phyloP scores from a whole-genome alignment of 2,888 invertebrate species.

The Dorcus parallelipipedus region DNA sequence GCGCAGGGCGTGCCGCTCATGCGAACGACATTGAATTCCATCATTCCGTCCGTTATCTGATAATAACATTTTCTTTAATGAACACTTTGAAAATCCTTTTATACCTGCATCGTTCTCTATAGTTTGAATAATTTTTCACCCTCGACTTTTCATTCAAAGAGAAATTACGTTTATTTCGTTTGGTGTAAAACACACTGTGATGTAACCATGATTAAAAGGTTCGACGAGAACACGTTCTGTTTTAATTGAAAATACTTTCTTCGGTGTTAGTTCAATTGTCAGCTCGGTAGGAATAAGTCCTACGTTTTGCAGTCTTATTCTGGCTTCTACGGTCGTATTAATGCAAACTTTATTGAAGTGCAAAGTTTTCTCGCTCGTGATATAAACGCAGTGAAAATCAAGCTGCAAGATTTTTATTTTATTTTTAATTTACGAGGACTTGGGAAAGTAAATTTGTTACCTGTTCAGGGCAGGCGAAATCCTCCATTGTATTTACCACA shows the following conservation, averaged over 20 bases:
- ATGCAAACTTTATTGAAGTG: constrained; percentile 46
- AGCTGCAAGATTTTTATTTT: constrained; percentile 34
- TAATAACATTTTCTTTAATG: no score
- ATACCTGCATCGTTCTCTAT: no score
- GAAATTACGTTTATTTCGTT: constrained; percentile 43
- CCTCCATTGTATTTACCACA: constrained; percentile 53
- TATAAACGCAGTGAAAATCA: constrained; percentile 41
- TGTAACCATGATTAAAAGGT: constrained; percentile 39
- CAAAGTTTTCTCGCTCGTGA: constrained; percentile 40
- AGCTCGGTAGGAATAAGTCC: constrained; percentile 42
- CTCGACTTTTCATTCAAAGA: neutral
- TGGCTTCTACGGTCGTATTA: constrained; percentile 36
- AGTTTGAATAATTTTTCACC: no score
- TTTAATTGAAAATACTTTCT: constrained; percentile 38
- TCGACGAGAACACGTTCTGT: constrained; percentile 39
- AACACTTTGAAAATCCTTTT: no score
- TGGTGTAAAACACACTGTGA: constrained; percentile 47
- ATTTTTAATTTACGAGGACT: constrained; percentile 7
- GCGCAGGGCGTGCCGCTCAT: no score
- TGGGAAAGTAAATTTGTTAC: constrained; percentile 27
- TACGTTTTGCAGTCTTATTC: constrained; percentile 45
- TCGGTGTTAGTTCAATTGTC: constrained; percentile 4
- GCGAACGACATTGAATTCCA: no score
- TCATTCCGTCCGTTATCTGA: no score
- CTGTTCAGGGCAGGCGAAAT: constrained; percentile 53